phyloP scores from a whole-genome alignment of 2,113 vertebrate genomes.

The Zapus hudsonius region DNA sequence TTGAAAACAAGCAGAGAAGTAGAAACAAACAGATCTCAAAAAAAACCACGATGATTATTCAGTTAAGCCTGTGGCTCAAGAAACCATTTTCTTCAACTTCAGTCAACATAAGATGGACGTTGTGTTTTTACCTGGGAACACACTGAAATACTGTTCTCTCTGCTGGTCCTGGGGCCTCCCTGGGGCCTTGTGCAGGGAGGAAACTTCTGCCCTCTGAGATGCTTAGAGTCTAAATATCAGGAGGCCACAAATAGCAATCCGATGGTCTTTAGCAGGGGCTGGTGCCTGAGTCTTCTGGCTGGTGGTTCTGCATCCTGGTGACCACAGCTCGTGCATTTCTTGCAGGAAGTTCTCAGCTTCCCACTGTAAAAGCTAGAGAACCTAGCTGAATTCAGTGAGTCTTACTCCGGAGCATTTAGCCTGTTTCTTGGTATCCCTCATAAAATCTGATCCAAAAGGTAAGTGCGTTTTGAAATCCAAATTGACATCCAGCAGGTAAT shows the following conservation, averaged over 20 bases:
- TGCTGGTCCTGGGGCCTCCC: neutral
- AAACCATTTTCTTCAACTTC: neutral
- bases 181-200: neutral
- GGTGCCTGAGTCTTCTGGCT: neutral
- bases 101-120: neutral
- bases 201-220: accelerated
- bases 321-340: neutral
- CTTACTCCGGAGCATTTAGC: neutral
- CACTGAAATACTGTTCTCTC: neutral
- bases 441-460: slow-evolving; percentile 52
- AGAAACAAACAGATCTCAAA: neutral
- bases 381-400: slow-evolving; percentile 7
- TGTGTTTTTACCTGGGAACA: neutral
- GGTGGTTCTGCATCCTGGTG: neutral
- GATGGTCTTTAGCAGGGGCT: neutral
- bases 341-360: slow-evolving; percentile 22
- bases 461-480: slow-evolving; percentile 44
- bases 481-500: slow-evolving; percentile 35
- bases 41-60: neutral
- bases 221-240: neutral
- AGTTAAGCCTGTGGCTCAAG: neutral
- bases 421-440: neutral
- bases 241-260: neutral
- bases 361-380: neutral
- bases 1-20: neutral